Evolutionary conservation across 2,113 vertebrate species (phyloP).

Genomic region (Glaucomys volans): DNA sequence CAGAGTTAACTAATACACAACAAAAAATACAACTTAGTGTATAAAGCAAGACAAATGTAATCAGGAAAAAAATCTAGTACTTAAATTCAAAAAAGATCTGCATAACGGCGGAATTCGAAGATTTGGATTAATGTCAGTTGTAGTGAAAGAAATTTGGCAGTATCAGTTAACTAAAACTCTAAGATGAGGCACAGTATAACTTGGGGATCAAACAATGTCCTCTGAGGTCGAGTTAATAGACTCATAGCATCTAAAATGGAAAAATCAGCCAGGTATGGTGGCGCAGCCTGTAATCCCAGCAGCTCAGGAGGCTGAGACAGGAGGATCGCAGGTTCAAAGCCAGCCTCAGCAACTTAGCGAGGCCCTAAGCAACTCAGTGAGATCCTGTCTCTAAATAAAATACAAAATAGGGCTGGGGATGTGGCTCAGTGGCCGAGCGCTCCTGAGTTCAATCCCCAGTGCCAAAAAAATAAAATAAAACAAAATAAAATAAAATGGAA

Average conservation of each 20-base stretch:
- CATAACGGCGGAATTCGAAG: background rate
- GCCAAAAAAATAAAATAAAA: too few species aligned
- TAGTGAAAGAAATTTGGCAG: background rate
- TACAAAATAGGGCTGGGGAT: too few species aligned
- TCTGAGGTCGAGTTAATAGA: background rate
- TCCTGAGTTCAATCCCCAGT: too few species aligned
- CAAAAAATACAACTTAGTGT: background rate
- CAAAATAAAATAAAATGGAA: conserved; percentile 21
- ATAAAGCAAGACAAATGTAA: conserved; percentile 16
- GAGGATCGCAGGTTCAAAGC: too few species aligned
- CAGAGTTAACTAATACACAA: conserved; percentile 22
- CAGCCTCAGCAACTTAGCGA: too few species aligned
- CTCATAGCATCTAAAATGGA: conserved; percentile 1
- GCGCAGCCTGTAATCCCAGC: too few species aligned
- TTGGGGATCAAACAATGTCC: background rate
- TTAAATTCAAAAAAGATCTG: background rate
- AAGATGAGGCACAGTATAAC: background rate
- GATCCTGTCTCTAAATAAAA: too few species aligned
- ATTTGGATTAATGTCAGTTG: conserved; percentile 14
- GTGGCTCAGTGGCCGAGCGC: too few species aligned
- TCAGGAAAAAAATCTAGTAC: background rate
- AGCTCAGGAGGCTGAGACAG: too few species aligned
- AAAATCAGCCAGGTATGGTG: too few species aligned
- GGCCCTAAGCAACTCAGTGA: too few species aligned
- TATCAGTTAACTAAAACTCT: background rate